Conservation (phyloP, 23 tunicate species). For the Styela clava region DNA sequence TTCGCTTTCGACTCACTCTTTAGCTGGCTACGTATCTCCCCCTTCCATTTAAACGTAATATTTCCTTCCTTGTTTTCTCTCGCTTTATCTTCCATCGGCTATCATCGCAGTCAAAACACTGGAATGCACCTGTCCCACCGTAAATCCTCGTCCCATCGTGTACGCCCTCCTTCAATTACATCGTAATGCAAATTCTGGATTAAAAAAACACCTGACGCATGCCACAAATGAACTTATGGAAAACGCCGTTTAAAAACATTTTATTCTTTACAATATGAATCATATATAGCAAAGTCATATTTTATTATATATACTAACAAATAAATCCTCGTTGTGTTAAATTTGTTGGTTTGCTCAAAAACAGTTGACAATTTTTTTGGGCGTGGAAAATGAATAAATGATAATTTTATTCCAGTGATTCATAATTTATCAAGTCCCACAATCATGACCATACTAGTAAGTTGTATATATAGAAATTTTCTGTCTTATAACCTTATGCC, state of each 20-base stretch:
- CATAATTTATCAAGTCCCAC: too few species aligned
- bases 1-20: background rate
- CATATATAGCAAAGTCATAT: too few species aligned
- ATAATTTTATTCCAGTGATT: too few species aligned
- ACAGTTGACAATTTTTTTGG: too few species aligned
- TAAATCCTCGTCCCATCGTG: background rate
- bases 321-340: too few species aligned
- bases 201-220: background rate
- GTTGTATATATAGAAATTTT: too few species aligned
- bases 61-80: background rate
- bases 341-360: too few species aligned
- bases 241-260: background rate
- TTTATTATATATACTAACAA: too few species aligned
- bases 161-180: background rate
- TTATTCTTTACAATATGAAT: too few species aligned
- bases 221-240: background rate
- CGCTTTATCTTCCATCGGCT: background rate
- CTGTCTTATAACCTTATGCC: too few species aligned
- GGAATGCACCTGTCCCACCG: slow-evolving; percentile 19
- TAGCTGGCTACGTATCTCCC: background rate
- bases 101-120: background rate
- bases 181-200: background rate
- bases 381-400: too few species aligned
- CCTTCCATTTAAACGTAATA: slow-evolving; percentile 10
- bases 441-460: too few species aligned